Percentiles rank a stretch among this genome's conserved stretches.
phyloP scores from a whole-genome alignment of 1,140 invertebrate species.

The Riptortus pedestris region DNA sequence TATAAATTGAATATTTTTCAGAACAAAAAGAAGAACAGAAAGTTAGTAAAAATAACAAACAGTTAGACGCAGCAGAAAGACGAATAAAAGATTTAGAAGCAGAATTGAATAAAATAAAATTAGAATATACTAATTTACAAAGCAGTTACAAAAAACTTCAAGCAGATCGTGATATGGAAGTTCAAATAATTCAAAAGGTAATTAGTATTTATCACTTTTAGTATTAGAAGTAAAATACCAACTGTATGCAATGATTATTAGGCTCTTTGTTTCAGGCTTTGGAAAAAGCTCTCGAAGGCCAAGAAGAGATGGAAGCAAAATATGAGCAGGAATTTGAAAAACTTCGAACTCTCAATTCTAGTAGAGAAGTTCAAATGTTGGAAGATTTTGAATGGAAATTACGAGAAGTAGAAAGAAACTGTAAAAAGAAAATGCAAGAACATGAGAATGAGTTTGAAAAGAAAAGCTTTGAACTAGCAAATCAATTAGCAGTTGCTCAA shows the following conservation, averaged over 20 bases:
- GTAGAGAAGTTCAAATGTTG: conserved; percentile 50
- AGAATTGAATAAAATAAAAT: conserved; percentile 40
- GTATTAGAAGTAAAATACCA: conserved; percentile 5
- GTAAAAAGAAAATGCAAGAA: conserved; percentile 49
- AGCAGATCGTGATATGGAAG: conserved; percentile 40
- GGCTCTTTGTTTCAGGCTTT: conserved; percentile 38
- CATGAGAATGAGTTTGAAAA: conserved; percentile 43
- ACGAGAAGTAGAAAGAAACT: conserved; percentile 49
- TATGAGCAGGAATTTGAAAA: conserved; percentile 53
- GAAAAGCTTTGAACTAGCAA: conserved; percentile 40
- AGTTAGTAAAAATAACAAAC: neutral
- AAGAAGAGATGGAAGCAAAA: conserved; percentile 44
- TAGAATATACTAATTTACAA: conserved; percentile 36
- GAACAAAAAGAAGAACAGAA: conserved; percentile 2
- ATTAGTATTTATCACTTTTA: neutral
- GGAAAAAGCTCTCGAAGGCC: conserved; percentile 47
- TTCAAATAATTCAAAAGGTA: conserved; percentile 41
- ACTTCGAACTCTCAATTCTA: conserved; percentile 43
- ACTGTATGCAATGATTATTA: conserved; percentile 14
- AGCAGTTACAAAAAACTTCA: conserved; percentile 31
- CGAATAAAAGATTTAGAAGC: conserved; percentile 40
- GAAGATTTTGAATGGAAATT: conserved; percentile 61
- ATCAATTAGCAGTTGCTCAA: conserved; percentile 38
- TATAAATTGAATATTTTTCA: neutral
- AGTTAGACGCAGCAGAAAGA: conserved; percentile 16